phyloP scores from a whole-genome alignment of 2,113 vertebrate genomes.

The Chaenogobius annularis region DNA sequence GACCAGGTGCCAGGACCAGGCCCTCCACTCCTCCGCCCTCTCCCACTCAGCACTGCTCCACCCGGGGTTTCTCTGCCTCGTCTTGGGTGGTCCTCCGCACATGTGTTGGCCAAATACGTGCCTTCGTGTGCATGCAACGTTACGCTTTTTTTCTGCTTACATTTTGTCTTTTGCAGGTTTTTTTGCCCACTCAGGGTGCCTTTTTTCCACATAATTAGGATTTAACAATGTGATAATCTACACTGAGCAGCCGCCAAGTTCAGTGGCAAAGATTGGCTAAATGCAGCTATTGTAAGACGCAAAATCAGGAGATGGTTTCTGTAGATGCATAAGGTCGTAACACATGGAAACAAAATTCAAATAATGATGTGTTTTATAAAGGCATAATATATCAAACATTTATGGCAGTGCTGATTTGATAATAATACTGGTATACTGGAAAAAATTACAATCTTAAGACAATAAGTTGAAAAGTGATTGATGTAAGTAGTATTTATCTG shows the following conservation, averaged over 20 bases:
- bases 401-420: no score
- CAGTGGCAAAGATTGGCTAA: constrained; percentile 38
- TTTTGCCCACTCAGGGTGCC: constrained; percentile 52
- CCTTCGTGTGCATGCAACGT: constrained; percentile 35
- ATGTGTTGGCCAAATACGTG: constrained; percentile 61
- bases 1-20: constrained; percentile 29
- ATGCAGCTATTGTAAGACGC: constrained; percentile 31
- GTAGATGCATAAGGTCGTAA: background rate
- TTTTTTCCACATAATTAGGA: constrained; percentile 50
- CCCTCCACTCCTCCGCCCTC: constrained; percentile 20
- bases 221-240: constrained; percentile 58
- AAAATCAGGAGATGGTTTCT: background rate
- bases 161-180: constrained; percentile 43
- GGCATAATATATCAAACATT: no score
- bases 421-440: no score
- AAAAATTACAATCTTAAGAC: no score
- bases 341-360: background rate
- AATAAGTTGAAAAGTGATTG: no score
- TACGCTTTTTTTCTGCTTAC: constrained; percentile 47
- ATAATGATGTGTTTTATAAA: no score
- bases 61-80: constrained; percentile 15
- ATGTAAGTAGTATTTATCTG: no score
- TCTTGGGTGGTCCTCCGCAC: constrained; percentile 69
- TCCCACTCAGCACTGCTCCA: constrained; percentile 50
- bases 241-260: constrained; percentile 42